These are phyloP conservation scores for Malurus leucopterus DNA, from an alignment of 2,797 vertebrate species.

Conservation along the genomic window DNA sequence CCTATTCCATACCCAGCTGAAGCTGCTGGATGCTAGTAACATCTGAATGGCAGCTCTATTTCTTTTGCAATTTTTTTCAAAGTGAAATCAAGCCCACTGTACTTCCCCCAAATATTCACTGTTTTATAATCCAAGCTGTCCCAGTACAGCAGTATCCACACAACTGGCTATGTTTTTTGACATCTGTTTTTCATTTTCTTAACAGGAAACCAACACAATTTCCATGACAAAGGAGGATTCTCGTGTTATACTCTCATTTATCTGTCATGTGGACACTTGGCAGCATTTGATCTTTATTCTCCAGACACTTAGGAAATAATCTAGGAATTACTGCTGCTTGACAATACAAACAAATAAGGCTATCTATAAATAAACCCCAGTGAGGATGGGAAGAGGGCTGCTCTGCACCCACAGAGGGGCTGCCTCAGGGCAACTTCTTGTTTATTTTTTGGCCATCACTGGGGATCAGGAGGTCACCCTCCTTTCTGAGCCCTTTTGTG, in stretches of 20 bases:
- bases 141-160: slow-evolving; percentile 46
- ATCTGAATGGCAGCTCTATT: neutral
- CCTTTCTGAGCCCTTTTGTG: neutral
- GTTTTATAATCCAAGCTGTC: slow-evolving; percentile 50
- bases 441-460: neutral
- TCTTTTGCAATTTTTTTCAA: neutral
- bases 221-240: slow-evolving; percentile 68
- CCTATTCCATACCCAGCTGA: neutral
- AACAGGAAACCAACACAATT: slow-evolving; percentile 69
- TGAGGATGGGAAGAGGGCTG: neutral
- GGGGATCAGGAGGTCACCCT: neutral
- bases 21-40: neutral
- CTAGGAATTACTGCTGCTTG: slow-evolving; percentile 53
- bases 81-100: neutral
- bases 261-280: slow-evolving; percentile 48
- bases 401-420: neutral
- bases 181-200: slow-evolving; percentile 76
- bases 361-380: slow-evolving; percentile 50
- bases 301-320: slow-evolving; percentile 39
- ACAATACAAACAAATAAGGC: slow-evolving; percentile 46
- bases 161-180: slow-evolving; percentile 38
- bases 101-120: neutral
- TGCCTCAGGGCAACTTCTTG: neutral
- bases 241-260: slow-evolving; percentile 52
- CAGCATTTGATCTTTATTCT: slow-evolving; percentile 55